phyloP scores from a whole-genome alignment of 1,140 invertebrate genomes.

The Drosophila elegans region DNA sequence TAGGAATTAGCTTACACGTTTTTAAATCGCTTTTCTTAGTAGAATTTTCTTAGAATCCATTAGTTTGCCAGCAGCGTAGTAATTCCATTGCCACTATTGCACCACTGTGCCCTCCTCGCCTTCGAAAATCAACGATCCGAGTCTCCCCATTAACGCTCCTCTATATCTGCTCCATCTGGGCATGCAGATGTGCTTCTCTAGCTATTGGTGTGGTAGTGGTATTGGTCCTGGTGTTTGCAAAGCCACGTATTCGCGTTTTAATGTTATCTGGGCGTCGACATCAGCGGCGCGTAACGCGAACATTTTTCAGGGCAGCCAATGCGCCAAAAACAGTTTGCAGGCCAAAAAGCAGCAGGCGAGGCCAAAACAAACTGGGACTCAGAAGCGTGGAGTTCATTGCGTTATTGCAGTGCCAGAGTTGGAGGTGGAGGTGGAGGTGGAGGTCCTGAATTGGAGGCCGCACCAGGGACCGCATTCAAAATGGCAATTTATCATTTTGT shows the following conservation, averaged over 20 bases:
- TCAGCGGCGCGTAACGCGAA: conserved; percentile 68
- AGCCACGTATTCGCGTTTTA: conserved; percentile 53
- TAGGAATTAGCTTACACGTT: too few relatives aligned
- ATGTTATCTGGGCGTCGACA: conserved; percentile 77
- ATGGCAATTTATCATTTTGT: conserved; percentile 83
- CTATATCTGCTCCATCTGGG: conserved; percentile 31
- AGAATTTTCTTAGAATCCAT: conserved; percentile 20
- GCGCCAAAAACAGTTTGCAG: conserved; percentile 63
- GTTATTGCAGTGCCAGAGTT: conserved; percentile 25
- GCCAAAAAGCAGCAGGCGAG: conserved; percentile 51
- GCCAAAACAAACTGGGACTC: conserved; percentile 32
- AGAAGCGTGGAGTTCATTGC: conserved; percentile 43
- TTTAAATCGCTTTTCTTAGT: too few relatives aligned
- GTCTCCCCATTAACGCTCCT: conserved; percentile 46
- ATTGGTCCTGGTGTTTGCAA: conserved; percentile 37
- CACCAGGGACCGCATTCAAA: conserved; percentile 66
- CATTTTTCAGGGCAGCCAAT: conserved; percentile 66
- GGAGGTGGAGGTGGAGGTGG: conserved; percentile 15
- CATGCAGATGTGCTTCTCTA: conserved; percentile 32
- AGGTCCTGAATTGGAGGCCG: conserved; percentile 8
- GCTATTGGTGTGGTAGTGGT: conserved; percentile 5
- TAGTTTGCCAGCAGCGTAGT: conserved; percentile 16
- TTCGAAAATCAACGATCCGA: conserved; percentile 49
- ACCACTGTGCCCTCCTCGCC: conserved; percentile 29
- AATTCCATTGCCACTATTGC: conserved; percentile 10